These are phyloP conservation scores for Petaurus breviceps DNA, from an alignment of 2,113 vertebrate genomes.

Conservation along the genomic window DNA sequence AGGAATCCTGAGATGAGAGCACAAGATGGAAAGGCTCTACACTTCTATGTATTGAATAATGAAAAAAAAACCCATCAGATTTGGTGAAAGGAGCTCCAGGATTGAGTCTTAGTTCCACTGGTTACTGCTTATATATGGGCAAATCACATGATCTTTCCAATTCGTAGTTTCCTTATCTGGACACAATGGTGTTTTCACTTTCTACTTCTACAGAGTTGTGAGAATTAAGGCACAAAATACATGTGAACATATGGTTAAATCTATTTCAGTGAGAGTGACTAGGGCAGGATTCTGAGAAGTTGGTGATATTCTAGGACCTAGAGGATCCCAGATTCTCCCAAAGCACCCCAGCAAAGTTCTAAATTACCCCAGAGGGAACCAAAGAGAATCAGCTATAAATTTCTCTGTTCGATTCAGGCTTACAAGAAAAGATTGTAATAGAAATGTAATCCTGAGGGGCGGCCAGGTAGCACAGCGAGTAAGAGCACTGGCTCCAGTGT, in stretches of 20 bases:
- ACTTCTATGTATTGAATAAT: neutral
- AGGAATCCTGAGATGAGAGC: neutral
- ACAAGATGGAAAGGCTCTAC: neutral
- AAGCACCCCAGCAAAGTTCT: neutral
- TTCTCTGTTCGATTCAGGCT: neutral
- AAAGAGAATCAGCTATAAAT: neutral
- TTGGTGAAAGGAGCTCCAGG: neutral
- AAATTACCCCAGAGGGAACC: neutral
- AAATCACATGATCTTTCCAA: neutral
- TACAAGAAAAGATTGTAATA: neutral
- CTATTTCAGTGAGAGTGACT: neutral
- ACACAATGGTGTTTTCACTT: neutral
- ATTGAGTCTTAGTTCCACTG: neutral
- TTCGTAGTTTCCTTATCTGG: neutral
- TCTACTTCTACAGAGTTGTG: neutral
- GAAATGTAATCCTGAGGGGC: no score
- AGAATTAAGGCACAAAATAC: neutral
- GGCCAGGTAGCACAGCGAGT: no score
- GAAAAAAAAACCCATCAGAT: neutral
- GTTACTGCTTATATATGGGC: neutral
- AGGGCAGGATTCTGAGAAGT: neutral
- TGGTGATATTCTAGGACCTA: neutral
- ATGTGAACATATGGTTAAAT: neutral
- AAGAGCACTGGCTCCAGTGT: no score
- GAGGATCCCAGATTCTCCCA: neutral